These are phyloP conservation scores for Netelia fuscicornis DNA, from an alignment of 2,888 invertebrate genomes.

Conservation along the genomic window DNA sequence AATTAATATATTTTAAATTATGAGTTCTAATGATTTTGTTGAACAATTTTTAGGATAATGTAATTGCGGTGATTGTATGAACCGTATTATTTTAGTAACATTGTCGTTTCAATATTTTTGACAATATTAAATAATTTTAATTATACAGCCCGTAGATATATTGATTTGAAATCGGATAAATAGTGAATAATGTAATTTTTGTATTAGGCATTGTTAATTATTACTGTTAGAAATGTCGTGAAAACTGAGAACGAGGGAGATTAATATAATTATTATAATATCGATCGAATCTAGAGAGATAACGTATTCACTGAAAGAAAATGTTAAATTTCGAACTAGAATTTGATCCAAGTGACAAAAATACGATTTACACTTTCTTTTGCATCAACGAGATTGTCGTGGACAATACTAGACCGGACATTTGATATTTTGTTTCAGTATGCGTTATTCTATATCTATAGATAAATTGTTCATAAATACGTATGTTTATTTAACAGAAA, in stretches of 20 bases:
- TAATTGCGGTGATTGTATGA: no score
- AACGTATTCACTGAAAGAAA: background rate
- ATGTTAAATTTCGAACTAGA: background rate
- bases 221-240: background rate
- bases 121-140: no score
- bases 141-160: no score
- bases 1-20: no score
- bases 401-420: background rate
- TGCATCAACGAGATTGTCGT: background rate
- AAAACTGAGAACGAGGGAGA: background rate
- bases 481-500: conserved; percentile 22
- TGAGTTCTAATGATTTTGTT: no score
- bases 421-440: background rate
- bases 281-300: background rate
- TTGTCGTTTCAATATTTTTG: no score
- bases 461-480: conserved; percentile 6
- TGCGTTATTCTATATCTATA: background rate
- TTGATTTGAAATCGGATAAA: no score
- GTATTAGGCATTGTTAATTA: background rate
- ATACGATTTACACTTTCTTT: background rate
- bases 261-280: background rate
- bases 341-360: background rate
- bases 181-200: background rate
- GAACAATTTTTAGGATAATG: no score
- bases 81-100: no score